Evolutionary conservation across 2,888 invertebrate genomes (phyloP), one percentile per base, ranked within the genome.

Genomic region (Theretra japonica): DNA sequence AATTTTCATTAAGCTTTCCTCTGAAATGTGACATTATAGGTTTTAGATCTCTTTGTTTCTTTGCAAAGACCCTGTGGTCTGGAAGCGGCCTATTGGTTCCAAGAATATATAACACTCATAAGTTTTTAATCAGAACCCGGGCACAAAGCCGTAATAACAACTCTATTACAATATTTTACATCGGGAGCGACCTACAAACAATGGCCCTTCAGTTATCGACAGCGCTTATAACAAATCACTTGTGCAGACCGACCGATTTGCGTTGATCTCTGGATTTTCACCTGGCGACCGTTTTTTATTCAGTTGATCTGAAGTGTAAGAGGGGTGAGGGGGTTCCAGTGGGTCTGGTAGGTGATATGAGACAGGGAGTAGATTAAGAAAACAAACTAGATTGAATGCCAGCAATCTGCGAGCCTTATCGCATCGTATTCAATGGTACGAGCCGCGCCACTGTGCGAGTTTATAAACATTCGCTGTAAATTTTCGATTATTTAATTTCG

Each of bases 141-240:
- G 65, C 65, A 65, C 65, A 65, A 25, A 48, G 65, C 48, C 65
- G 65, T 50, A 85, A 84, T 83, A 82, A 83, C 81, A 82, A 83
- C 78, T 84, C 76, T 79, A 84, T 83, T 86, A 84, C 83, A 65
- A 65, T 84, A 84, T 86, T 88, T 88, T 83, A 88, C 83, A 86
- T 81, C 83, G 75, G 77, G 79, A 83, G 84, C 81, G 80, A 84
- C 86, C 82, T 83, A 84, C 82, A 87, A 91, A 91, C 91, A 92
- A 91, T 89, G 81, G 86, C 82, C 84, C 87, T 87, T 86, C 84
- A 88, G 85, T 89, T 88, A 88, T 90, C 87, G 87, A 86, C 82
- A 81, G 82, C 77, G 82, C 82, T 86, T 87, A 86, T 85, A 89
- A 88, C 88, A 89, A 90, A 89, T 87, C 86, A 84, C 85, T 86